These are phyloP conservation scores for Astreopora myriophthalma DNA, from an alignment of 64 coral and sea anemone genomes.

Conservation along the genomic window DNA sequence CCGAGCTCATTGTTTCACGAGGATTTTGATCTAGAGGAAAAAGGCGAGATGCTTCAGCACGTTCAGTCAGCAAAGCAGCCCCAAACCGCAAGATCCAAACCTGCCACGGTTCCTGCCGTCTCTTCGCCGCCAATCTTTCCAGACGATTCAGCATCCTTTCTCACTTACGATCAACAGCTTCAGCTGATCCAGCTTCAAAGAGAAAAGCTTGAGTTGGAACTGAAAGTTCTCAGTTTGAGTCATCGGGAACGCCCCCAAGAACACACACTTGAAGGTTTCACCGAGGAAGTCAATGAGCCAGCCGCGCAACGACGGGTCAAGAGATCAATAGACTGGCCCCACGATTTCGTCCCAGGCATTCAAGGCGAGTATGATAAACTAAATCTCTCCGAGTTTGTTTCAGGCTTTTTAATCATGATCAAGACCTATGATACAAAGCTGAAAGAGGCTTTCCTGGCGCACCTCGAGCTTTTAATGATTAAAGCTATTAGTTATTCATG, in stretches of 20 bases:
- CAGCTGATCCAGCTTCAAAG: neutral
- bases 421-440: neutral
- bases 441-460: neutral
- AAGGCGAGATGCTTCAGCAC: too few relatives aligned
- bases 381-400: neutral
- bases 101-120: neutral
- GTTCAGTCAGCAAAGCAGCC: neutral
- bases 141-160: neutral
- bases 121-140: neutral
- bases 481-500: conserved; percentile 6
- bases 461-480: neutral
- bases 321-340: neutral
- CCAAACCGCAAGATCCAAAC: neutral
- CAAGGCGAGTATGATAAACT: conserved; percentile 1
- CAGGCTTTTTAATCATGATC: neutral
- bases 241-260: neutral
- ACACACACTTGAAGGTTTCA: neutral
- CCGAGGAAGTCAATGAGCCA: neutral
- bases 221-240: neutral
- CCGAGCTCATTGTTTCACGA: neutral
- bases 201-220: neutral
- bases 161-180: neutral
- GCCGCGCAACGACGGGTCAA: neutral
- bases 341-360: neutral
- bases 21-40: neutral